A percentile compares a stretch with the other conserved stretches of the same genome.
phyloP scores from a whole-genome alignment of 2,113 vertebrate genomes.

The Gnathonemus echidnorhynchus region DNA sequence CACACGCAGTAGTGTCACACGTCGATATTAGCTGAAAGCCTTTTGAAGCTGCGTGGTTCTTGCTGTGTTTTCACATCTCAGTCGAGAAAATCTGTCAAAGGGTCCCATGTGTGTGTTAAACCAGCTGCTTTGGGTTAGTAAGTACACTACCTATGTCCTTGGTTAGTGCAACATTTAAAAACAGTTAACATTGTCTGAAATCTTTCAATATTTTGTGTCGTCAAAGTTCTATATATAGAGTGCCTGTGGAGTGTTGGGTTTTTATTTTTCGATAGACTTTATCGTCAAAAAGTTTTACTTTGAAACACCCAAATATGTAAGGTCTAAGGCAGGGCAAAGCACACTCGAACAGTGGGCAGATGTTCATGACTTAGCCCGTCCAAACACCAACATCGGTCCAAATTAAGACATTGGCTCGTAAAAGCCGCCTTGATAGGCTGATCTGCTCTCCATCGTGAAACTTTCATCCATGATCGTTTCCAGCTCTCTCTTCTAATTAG shows the following conservation, averaged over 20 bases:
- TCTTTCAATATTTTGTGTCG: neutral
- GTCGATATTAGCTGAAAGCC: neutral
- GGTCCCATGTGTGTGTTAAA: neutral
- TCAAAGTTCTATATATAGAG: neutral
- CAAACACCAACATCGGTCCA: slow-evolving; percentile 34
- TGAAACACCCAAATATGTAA: neutral
- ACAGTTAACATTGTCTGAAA: neutral
- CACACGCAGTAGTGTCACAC: neutral
- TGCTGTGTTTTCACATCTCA: neutral
- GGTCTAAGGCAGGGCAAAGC: neutral
- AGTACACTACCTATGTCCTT: neutral
- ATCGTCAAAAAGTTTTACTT: neutral
- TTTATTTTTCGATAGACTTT: neutral
- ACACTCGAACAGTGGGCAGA: slow-evolving; percentile 39
- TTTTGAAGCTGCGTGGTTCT: neutral
- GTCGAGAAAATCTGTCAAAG: neutral
- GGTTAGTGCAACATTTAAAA: neutral
- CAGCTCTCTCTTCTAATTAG: slow-evolving; percentile 41
- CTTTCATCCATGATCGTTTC: slow-evolving; percentile 58
- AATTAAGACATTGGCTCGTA: slow-evolving; percentile 42
- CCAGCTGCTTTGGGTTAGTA: neutral
- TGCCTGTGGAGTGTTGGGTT: neutral
- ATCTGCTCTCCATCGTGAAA: slow-evolving; percentile 28
- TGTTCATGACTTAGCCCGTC: slow-evolving; percentile 38
- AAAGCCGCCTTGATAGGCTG: slow-evolving; percentile 51